Base-by-base conservation (phyloP, 2,113 vertebrate species). In the Gopherus flavomarginatus region DNA sequence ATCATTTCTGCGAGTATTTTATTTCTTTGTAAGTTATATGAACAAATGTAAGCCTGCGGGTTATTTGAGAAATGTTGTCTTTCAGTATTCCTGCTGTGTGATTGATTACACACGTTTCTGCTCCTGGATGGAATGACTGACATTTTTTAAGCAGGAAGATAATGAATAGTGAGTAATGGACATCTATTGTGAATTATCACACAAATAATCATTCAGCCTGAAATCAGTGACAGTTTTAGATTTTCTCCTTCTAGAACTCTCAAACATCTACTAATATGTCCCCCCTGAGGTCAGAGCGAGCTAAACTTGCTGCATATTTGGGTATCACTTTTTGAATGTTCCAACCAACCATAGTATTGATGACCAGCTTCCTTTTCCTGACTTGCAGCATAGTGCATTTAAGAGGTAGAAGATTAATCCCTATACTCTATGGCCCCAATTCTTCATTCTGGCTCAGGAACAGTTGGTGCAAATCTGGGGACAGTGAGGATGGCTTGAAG, bases 391-490 rank as follows among this genome's bases (percentile, higher is more conserved):
- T 21, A 72, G n/a, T 72, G n/a, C 19, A 72, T 72, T 72, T 72
- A 38, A 79, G 47, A 31, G 27, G 14, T 31, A 79, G 77, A n/a
- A 79, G 4, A 84, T 12, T 52, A 27, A 49, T 56, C 10, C 6
- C 14, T 49, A 21, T 44, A 47, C 65, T 3, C 24, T 88, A 44
- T 0, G 26, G 1, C 44, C 5, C 8, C 49, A 2, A 0, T 85
- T n/a, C 8, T 56, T 92, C 35, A 72, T 10, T 13, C 31, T 62
- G 44, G 77, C 4, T 2, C 52, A 88, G 77, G 29, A 69, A 17
- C n/a, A 38, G 65, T 72, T 72, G 65, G 5, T 16, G 27, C 27
- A 88, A 35, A 83, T 14, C 26, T 50, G 24, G 62, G 31, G 12
- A 62, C 3, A n/a, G 8, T 7, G 31, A 80, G 6, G 89, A 13